Conservation (phyloP, 2,113 vertebrate species). For the Ploceus nigricollis region DNA sequence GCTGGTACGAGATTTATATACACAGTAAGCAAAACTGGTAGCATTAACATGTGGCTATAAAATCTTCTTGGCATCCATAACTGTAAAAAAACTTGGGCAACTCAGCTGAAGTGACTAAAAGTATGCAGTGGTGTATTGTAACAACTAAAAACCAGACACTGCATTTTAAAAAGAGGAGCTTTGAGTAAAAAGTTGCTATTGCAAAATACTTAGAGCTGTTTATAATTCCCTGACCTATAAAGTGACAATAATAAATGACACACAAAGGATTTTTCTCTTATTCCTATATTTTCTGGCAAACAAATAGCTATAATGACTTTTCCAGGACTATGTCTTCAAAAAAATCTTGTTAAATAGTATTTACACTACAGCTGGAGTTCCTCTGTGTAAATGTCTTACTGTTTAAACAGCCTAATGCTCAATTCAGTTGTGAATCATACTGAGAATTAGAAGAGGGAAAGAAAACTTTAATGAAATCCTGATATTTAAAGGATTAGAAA, state of each 20-base stretch:
- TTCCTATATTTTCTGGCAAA: slow-evolving; percentile 58
- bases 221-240: slow-evolving; percentile 58
- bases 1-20: slow-evolving; percentile 18
- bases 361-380: slow-evolving; percentile 32
- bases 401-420: slow-evolving; percentile 24
- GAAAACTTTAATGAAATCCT: slow-evolving; percentile 23
- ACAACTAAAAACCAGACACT: not conserved
- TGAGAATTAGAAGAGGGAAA: not conserved
- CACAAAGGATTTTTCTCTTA: slow-evolving; percentile 42
- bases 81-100: not conserved
- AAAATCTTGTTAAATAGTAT: slow-evolving; percentile 31
- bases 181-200: slow-evolving; percentile 11
- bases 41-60: slow-evolving; percentile 8
- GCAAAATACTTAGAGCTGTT: slow-evolving; percentile 54
- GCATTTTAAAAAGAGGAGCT: not conserved
- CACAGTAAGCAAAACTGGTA: slow-evolving; percentile 23
- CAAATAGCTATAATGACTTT: slow-evolving; percentile 46
- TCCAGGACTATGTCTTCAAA: slow-evolving; percentile 37
- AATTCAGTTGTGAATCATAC: slow-evolving; percentile 30
- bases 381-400: slow-evolving; percentile 17
- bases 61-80: not conserved
- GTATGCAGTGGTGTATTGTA: not conserved
- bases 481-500: slow-evolving; percentile 26
- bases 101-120: slow-evolving; percentile 25
- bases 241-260: slow-evolving; percentile 58